These are phyloP conservation scores for Cyanoderma ruficeps DNA, from an alignment of 2,113 vertebrate species.

Conservation along the genomic window DNA sequence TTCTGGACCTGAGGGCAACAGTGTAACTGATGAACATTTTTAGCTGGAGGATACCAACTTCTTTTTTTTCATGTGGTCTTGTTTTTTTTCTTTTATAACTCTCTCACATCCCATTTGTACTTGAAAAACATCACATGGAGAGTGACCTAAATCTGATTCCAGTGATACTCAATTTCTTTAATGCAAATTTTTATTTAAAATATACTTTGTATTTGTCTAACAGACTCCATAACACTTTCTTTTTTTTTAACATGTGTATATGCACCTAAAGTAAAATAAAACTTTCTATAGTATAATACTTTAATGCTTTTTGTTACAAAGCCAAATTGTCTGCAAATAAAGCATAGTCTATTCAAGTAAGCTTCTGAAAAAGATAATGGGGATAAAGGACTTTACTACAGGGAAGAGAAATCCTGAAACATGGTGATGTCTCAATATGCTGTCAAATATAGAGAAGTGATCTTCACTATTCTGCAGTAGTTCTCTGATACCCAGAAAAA, in stretches of 20 bases:
- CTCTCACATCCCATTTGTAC: not conserved
- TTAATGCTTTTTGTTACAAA: not conserved
- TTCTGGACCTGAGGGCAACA: not conserved
- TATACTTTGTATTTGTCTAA: not conserved
- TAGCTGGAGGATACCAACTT: not conserved
- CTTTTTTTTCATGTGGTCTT: not conserved
- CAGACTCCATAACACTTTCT: not conserved
- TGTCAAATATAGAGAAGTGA: not conserved
- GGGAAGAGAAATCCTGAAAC: not conserved
- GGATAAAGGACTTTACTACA: not conserved
- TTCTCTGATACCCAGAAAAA: not conserved
- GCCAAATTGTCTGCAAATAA: not conserved
- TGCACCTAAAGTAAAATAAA: not conserved
- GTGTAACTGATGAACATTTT: not conserved
- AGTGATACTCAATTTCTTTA: not conserved
- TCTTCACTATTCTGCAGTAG: not conserved
- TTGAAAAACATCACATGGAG: accelerated
- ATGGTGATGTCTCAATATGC: not conserved
- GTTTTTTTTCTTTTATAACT: not conserved
- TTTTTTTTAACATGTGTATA: not conserved
- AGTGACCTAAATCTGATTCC: not conserved
- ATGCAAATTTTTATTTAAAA: not conserved
- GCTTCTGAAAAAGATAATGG: not conserved
- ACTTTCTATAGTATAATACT: not conserved
- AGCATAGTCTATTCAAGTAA: not conserved